phyloP scores from a whole-genome alignment of 2,113 vertebrate species.

The Gymnobelideus leadbeateri region DNA sequence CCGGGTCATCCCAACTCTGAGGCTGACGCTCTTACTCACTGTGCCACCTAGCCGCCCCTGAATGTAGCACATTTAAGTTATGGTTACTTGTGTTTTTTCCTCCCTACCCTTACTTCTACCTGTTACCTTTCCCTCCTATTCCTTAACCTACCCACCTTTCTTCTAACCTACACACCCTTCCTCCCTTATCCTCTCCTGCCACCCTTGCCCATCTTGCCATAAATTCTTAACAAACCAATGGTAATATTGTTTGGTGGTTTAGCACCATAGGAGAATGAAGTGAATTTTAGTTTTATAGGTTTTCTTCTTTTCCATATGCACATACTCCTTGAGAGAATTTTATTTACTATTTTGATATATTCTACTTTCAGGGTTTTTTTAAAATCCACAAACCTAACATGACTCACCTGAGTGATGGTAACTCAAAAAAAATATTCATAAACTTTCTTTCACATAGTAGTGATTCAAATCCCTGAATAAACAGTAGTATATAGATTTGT shows the following conservation, averaged over 20 bases:
- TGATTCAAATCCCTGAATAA: not conserved
- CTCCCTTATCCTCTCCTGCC: too few species aligned
- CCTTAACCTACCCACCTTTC: too few species aligned
- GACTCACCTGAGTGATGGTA: not conserved
- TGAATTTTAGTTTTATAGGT: not conserved
- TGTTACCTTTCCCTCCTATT: too few species aligned
- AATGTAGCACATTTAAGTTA: too few species aligned
- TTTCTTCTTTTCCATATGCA: constrained; percentile 5
- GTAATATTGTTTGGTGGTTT: not conserved
- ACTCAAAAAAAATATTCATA: not conserved
- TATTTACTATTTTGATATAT: not conserved
- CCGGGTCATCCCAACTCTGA: too few species aligned
- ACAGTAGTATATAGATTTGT: not conserved
- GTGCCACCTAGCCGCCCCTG: too few species aligned
- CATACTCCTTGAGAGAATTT: constrained; percentile 14
- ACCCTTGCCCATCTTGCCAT: too few species aligned
- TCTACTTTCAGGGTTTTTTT: too few species aligned
- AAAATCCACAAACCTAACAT: not conserved
- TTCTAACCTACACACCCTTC: too few species aligned
- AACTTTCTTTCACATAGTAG: not conserved
- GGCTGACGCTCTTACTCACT: too few species aligned
- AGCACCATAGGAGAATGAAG: not conserved
- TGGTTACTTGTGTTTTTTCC: too few species aligned
- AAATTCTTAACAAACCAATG: not conserved
- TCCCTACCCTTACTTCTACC: too few species aligned